Conservation (phyloP, 2,888 invertebrate genomes). For the Agonopterix arenella region DNA sequence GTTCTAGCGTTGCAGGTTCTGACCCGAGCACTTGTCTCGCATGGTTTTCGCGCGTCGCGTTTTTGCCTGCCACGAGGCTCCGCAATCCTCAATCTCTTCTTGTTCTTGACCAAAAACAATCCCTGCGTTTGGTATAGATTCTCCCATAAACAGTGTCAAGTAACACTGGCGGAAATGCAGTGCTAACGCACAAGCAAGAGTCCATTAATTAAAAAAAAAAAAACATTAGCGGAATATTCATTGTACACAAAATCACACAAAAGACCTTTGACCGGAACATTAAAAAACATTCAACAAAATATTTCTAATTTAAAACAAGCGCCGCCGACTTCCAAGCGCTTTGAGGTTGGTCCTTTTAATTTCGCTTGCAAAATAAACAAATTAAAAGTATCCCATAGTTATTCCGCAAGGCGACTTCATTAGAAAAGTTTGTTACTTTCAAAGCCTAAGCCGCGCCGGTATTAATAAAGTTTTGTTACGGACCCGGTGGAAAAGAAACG, state of each 20-base stretch:
- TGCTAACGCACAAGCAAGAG: no score
- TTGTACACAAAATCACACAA: neutral
- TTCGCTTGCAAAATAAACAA: conserved; percentile 51
- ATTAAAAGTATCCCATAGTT: conserved; percentile 64
- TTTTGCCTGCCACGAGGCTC: no score
- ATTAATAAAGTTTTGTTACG: conserved; percentile 75
- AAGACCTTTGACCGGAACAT: neutral
- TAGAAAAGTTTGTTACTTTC: conserved; percentile 72
- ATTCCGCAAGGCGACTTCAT: conserved; percentile 69
- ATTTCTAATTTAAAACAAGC: neutral
- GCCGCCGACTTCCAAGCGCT: conserved; percentile 1
- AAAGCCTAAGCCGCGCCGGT: conserved; percentile 66
- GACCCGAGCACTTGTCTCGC: no score
- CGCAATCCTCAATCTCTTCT: no score
- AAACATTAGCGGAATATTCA: no score
- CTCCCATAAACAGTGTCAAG: no score
- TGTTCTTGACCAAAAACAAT: no score
- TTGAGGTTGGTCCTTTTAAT: conserved; percentile 19
- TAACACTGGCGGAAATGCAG: no score
- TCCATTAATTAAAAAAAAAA: no score
- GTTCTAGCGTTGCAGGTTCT: no score
- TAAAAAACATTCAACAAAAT: conserved; percentile 4
- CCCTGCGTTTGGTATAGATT: no score
- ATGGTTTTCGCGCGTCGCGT: no score
- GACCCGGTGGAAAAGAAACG: conserved; percentile 63